Conservation (phyloP, 2,797 vertebrate genomes). For the Arctocebus calabarensis region DNA sequence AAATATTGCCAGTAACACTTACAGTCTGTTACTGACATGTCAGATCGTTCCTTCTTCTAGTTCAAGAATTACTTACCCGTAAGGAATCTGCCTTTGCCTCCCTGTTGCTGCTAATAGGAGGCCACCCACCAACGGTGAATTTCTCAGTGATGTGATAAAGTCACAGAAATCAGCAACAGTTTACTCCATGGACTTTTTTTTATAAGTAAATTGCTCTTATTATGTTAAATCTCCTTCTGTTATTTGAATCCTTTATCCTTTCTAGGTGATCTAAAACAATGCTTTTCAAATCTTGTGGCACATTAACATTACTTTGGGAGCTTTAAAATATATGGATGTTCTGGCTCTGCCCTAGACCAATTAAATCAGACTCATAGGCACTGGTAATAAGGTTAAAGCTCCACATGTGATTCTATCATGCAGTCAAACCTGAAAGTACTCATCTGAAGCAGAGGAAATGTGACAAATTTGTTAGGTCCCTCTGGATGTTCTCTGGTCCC, state of each 20-base stretch:
- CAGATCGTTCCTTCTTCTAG: background rate
- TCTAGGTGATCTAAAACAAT: background rate
- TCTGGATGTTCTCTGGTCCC: too few species aligned
- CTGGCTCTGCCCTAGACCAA: background rate
- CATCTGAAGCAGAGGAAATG: background rate
- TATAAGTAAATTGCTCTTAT: background rate
- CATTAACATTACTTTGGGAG: background rate
- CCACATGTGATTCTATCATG: background rate
- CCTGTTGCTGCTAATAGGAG: background rate
- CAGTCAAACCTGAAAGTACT: background rate
- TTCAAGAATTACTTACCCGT: background rate
- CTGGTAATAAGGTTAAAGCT: background rate
- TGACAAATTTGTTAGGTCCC: background rate
- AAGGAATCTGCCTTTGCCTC: background rate
- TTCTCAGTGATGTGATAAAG: background rate
- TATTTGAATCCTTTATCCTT: background rate
- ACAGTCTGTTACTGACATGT: background rate
- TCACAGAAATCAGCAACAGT: background rate
- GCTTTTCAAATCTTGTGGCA: background rate
- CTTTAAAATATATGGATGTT: background rate
- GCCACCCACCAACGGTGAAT: background rate
- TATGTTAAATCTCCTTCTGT: background rate
- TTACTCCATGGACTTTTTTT: background rate
- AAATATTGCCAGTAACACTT: constrained; percentile 40
- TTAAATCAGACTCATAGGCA: background rate